A percentile compares a stretch with the other conserved stretches of the same genome.
Conservation (phyloP, 2,797 vertebrate genomes). For the Myotis findleyi region DNA sequence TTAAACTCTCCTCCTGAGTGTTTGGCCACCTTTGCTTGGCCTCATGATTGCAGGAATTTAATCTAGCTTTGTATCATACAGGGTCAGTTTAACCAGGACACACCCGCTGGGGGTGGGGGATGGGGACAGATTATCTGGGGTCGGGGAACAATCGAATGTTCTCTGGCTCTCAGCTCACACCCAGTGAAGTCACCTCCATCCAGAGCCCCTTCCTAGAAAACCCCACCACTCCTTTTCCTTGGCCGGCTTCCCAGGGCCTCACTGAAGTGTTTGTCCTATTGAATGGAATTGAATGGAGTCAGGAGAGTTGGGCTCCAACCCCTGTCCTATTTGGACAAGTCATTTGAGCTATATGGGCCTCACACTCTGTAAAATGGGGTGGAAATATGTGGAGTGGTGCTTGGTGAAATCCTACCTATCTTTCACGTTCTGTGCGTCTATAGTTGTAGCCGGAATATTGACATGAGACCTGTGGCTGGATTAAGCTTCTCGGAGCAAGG, state of each 20-base stretch:
- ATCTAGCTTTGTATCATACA: conserved; percentile 10
- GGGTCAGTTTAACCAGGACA: conserved; percentile 26
- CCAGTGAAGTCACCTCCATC: conserved; percentile 59
- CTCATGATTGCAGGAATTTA: not conserved
- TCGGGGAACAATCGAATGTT: conserved; percentile 56
- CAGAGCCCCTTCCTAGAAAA: conserved; percentile 63
- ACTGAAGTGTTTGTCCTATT: conserved; percentile 41
- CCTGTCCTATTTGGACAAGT: not conserved
- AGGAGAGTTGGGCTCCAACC: not conserved
- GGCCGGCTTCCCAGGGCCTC: conserved; percentile 44
- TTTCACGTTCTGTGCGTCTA: not conserved
- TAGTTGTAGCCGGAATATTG: not conserved
- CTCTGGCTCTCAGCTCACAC: conserved; percentile 43
- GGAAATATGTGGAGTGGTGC: not conserved
- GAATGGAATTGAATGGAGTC: conserved; percentile 56
- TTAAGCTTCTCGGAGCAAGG: not conserved
- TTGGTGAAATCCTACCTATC: not conserved
- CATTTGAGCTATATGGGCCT: not conserved
- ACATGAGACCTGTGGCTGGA: not conserved
- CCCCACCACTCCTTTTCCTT: conserved; percentile 57
- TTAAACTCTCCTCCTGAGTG: not conserved
- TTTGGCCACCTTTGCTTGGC: not conserved
- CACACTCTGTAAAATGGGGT: not conserved
- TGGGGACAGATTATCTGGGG: not conserved
- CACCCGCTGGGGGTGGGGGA: not conserved